phyloP scores from a whole-genome alignment of 2,797 vertebrate species.

The Streptopelia turtur region DNA sequence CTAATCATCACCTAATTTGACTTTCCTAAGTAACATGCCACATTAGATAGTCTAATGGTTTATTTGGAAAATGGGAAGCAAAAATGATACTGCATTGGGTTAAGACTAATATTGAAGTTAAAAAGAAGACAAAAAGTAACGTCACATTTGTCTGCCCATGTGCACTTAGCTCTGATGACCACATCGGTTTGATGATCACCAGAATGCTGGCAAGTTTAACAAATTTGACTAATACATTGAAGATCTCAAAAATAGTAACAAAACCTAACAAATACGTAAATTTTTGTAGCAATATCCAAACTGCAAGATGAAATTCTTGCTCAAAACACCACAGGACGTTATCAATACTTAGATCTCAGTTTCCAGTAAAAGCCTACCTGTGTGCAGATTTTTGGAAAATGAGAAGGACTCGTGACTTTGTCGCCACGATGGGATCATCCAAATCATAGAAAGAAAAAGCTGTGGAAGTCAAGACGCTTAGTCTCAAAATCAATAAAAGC shows the following conservation, averaged over 20 bases:
- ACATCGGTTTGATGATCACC: not conserved
- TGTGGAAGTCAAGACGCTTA: not conserved
- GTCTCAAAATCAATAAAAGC: not conserved
- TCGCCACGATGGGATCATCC: not conserved
- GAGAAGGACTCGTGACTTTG: not conserved
- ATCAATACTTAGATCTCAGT: not conserved
- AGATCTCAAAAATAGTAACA: not conserved
- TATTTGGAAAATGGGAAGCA: constrained; percentile 1
- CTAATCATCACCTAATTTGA: constrained; percentile 18
- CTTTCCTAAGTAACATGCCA: not conserved
- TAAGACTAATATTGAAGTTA: not conserved
- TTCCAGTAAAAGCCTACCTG: not conserved
- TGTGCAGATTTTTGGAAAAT: not conserved
- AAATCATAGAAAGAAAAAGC: not conserved
- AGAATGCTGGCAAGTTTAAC: not conserved
- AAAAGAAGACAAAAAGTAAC: not conserved
- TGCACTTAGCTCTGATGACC: not conserved
- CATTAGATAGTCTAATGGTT: not conserved
- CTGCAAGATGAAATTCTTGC: not conserved
- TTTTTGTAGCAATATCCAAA: not conserved
- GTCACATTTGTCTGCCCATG: not conserved
- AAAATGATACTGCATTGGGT: not conserved
- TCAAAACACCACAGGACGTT: not conserved
- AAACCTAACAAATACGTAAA: rapidly evolving
- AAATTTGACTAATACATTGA: not conserved